Conservation (phyloP, 2,888 invertebrate genomes). For the Trachelus troglodyta region DNA sequence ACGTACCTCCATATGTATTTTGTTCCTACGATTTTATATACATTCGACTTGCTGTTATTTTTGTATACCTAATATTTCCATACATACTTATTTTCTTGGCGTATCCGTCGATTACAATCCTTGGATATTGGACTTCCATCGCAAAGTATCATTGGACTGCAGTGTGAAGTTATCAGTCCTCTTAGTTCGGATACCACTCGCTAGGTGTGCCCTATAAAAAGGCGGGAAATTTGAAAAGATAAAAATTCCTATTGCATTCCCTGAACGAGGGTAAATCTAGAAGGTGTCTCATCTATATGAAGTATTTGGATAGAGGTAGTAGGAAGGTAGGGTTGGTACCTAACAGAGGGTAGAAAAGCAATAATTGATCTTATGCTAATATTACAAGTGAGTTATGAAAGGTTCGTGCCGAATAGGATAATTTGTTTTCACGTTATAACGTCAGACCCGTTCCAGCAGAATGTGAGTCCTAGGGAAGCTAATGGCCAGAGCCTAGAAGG, state of each 20-base stretch:
- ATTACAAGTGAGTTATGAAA: conserved; percentile 53
- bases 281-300: neutral
- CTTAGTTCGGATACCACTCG: neutral
- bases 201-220: neutral
- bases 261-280: neutral
- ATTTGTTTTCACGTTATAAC: conserved; percentile 52
- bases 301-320: neutral
- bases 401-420: conserved; percentile 55
- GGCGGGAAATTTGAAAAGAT: neutral
- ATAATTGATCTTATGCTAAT: conserved; percentile 59
- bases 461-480: neutral
- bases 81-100: neutral
- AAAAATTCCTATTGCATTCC: neutral
- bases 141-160: neutral
- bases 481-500: neutral
- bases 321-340: neutral
- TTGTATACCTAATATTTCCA: neutral
- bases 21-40: neutral
- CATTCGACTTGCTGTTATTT: neutral
- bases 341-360: conserved; percentile 44
- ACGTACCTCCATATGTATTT: neutral
- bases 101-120: neutral
- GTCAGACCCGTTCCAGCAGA: neutral
- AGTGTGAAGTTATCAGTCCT: neutral
- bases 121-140: neutral